Evolutionary conservation across 2,113 vertebrate species (phyloP).

Genomic region (Neogobius melanostomus): DNA sequence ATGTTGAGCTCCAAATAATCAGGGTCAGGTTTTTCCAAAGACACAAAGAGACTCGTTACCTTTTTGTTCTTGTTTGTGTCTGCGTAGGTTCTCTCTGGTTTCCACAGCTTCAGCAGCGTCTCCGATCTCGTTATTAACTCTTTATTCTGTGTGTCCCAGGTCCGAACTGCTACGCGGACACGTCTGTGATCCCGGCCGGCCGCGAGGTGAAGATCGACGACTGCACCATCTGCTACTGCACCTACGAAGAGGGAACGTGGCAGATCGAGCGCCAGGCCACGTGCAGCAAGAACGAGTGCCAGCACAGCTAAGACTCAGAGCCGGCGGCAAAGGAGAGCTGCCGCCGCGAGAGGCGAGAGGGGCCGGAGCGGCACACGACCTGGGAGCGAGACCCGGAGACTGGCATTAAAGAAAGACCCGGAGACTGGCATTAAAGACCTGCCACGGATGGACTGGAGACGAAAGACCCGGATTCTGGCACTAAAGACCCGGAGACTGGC

Average conservation of each 20-base stretch:
- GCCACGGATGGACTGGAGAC: no score
- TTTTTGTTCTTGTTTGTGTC: background rate
- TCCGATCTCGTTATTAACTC: no score
- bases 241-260: constrained; percentile 96
- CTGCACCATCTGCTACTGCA: constrained; percentile 98
- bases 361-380: background rate
- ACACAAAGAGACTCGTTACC: background rate
- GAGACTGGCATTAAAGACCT: no score
- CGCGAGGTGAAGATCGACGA: constrained; percentile 95
- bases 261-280: constrained; percentile 94
- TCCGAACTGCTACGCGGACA: constrained; percentile 97
- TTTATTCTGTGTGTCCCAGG: constrained; percentile 68
- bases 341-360: background rate
- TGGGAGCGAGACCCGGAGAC: background rate
- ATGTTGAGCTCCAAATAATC: background rate
- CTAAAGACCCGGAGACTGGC: no score
- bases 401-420: no score
- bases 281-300: constrained; percentile 96
- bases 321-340: background rate
- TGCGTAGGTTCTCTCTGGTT: constrained; percentile 29
- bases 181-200: constrained; percentile 91
- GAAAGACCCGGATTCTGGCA: no score
- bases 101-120: no score
- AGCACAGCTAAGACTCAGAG: constrained; percentile 80
- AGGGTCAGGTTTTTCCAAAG: background rate